phyloP scores from a whole-genome alignment of 2,797 vertebrate species.

The Brachyalestes nurse region DNA sequence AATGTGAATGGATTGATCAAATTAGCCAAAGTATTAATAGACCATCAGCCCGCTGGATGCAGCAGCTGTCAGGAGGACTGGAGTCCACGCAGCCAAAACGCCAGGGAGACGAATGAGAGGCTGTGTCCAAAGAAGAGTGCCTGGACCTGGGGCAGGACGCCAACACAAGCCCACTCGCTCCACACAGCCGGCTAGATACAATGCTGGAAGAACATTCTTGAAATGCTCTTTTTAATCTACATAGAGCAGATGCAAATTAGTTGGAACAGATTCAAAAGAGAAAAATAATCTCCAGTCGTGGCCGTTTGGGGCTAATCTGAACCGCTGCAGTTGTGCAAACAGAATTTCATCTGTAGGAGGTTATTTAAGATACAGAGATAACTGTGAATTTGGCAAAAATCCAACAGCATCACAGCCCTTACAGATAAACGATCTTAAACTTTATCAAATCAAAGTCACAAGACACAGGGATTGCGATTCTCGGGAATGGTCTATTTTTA shows the following conservation, averaged over 20 bases:
- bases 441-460: background rate
- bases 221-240: conserved; percentile 54
- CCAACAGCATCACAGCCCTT: background rate
- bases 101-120: conserved; percentile 51
- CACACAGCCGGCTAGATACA: conserved; percentile 6
- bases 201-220: conserved; percentile 48
- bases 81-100: conserved; percentile 72
- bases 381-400: background rate
- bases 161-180: conserved; percentile 40
- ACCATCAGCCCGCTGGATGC: conserved; percentile 81
- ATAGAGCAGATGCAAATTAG: conserved; percentile 56
- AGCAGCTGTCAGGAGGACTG: conserved; percentile 79
- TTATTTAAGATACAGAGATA: conserved; percentile 27
- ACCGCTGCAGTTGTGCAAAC: conserved; percentile 48
- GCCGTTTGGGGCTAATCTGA: conserved; percentile 43
- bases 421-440: background rate
- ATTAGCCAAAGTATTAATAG: conserved; percentile 83
- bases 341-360: conserved; percentile 18
- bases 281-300: conserved; percentile 48
- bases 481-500: too few relatives aligned
- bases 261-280: conserved; percentile 41
- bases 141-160: conserved; percentile 63
- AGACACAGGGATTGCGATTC: background rate
- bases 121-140: conserved; percentile 69
- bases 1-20: conserved; percentile 83